These are phyloP conservation scores for Siderastrea radians DNA, from an alignment of 92 coral and sea anemone species.

Conservation along the genomic window DNA sequence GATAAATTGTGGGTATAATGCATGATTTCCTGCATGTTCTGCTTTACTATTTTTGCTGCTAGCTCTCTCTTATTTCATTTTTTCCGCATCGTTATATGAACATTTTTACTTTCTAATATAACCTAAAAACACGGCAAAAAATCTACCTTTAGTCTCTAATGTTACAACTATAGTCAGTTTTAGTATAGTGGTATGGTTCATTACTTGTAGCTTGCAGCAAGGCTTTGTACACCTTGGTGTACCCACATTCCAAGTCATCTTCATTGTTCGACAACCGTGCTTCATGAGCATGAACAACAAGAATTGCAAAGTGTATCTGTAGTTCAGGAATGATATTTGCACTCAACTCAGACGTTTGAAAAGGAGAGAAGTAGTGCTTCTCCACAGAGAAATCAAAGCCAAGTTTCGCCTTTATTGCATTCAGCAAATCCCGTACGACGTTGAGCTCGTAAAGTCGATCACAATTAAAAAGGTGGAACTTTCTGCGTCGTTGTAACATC, in stretches of 20 bases:
- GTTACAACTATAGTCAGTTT: too few species aligned
- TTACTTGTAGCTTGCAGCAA: slow-evolving; percentile 53
- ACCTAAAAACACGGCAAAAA: too few species aligned
- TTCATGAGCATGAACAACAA: slow-evolving; percentile 74
- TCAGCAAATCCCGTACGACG: slow-evolving; percentile 53
- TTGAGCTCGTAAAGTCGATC: slow-evolving; percentile 63
- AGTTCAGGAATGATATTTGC: background rate
- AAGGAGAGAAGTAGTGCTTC: slow-evolving; percentile 46
- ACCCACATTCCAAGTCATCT: slow-evolving; percentile 39
- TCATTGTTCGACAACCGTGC: slow-evolving; percentile 51
- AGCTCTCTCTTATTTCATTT: too few species aligned
- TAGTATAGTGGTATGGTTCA: too few species aligned
- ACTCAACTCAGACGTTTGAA: slow-evolving; percentile 52
- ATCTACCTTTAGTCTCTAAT: too few species aligned
- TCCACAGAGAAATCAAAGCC: slow-evolving; percentile 16
- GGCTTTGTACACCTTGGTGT: slow-evolving; percentile 60
- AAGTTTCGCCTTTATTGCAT: slow-evolving; percentile 3
- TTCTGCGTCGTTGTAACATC: background rate
- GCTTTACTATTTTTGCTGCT: too few species aligned
- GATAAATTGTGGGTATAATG: too few species aligned
- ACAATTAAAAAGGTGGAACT: slow-evolving; percentile 69
- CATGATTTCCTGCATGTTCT: too few species aligned
- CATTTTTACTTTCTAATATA: too few species aligned
- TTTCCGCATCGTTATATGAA: too few species aligned
- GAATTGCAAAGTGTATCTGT: slow-evolving; percentile 50